Conservation (phyloP, 2,888 invertebrate genomes). For the Trimorus sp. region DNA sequence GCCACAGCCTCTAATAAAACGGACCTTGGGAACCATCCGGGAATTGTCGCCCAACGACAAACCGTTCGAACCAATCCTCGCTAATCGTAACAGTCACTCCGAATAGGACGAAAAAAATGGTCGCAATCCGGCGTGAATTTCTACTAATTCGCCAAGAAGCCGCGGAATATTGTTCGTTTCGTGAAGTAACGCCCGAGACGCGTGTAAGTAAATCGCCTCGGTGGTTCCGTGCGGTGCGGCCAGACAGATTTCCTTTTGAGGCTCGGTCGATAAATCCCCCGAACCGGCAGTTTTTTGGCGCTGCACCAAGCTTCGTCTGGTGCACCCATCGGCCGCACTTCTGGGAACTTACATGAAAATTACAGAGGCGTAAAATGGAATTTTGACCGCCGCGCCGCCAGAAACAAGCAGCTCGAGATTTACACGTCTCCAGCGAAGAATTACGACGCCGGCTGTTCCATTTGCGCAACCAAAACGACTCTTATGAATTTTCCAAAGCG, state of each 20-base stretch:
- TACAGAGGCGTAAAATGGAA: conserved; percentile 67
- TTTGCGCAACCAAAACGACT: conserved; percentile 45
- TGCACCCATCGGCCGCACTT: conserved; percentile 1
- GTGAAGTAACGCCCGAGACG: conserved; percentile 39
- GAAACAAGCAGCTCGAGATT: conserved; percentile 63
- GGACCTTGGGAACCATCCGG: background rate
- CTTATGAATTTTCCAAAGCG: conserved; percentile 24
- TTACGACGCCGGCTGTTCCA: conserved; percentile 56
- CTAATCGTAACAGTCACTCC: background rate
- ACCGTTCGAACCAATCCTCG: background rate
- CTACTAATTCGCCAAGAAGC: too few species aligned
- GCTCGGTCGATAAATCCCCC: conserved; percentile 60
- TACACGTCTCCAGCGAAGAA: conserved; percentile 63
- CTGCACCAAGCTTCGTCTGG: conserved; percentile 44
- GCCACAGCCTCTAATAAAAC: background rate
- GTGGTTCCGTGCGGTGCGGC: conserved; percentile 52
- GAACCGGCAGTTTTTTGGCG: conserved; percentile 63
- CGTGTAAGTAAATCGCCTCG: conserved; percentile 56
- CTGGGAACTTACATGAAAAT: conserved; percentile 59
- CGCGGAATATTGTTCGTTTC: conserved; percentile 40
- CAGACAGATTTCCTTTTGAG: conserved; percentile 63
- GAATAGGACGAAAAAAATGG: too few species aligned
- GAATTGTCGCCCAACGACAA: background rate
- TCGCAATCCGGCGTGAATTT: too few species aligned
- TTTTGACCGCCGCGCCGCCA: conserved; percentile 60